phyloP scores from a whole-genome alignment of 2,113 vertebrate species.

The Brienomyrus longianalis region DNA sequence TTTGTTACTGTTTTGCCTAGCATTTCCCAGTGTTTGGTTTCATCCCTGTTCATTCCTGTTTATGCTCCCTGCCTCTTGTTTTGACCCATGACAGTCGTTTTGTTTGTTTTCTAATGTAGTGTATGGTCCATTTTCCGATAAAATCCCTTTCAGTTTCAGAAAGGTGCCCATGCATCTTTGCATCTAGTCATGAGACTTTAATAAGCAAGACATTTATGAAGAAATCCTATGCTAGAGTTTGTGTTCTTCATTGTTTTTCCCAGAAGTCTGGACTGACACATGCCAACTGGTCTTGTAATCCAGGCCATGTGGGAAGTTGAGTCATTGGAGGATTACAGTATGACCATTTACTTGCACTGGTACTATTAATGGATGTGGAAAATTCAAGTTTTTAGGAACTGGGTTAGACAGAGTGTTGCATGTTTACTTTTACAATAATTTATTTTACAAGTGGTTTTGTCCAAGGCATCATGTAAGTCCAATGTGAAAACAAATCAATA shows the following conservation, averaged over 20 bases:
- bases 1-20: neutral
- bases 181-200: neutral
- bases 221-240: neutral
- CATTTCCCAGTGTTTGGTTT: neutral
- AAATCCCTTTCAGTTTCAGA: neutral
- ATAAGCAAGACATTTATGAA: neutral
- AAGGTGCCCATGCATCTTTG: neutral
- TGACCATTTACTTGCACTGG: neutral
- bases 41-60: neutral
- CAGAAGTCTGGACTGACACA: neutral
- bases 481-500: neutral
- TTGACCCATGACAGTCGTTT: neutral
- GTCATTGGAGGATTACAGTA: neutral
- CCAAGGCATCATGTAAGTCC: neutral
- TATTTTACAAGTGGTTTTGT: neutral
- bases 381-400: neutral
- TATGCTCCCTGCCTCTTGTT: neutral
- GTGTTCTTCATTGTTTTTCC: neutral
- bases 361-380: neutral
- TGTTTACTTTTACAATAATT: neutral
- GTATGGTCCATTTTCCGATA: neutral
- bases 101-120: neutral
- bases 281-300: neutral
- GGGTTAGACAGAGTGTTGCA: neutral
- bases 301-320: neutral